phyloP scores from a whole-genome alignment of 1,140 invertebrate genomes.

The Pseudomyrmex dendroicus region DNA sequence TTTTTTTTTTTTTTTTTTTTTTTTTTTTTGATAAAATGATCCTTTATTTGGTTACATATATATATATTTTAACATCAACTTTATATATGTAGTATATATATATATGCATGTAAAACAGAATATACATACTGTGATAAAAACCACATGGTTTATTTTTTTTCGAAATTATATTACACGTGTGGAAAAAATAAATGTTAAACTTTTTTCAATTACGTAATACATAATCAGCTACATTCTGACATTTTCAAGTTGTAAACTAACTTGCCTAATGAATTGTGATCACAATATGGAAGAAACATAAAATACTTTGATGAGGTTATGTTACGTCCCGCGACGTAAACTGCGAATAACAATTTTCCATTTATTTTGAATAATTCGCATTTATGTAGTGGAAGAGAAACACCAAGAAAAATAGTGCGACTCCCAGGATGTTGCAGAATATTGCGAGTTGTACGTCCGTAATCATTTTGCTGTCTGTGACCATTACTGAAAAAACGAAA shows the following conservation, averaged over 20 bases:
- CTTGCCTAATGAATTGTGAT: neutral
- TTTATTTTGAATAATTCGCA: conserved; percentile 90
- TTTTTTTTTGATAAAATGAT: neutral
- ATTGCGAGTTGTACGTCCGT: conserved; percentile 98
- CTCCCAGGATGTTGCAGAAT: conserved; percentile 97
- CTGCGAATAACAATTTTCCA: neutral
- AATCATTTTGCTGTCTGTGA: conserved; percentile 89
- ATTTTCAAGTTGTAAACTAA: neutral
- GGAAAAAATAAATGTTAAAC: neutral
- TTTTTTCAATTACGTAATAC: neutral
- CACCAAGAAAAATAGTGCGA: conserved; percentile 96
- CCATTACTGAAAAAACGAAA: conserved; percentile 78
- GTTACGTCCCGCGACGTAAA: conserved; percentile 34
- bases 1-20: too few species aligned
- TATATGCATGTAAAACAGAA: neutral
- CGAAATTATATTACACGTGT: neutral
- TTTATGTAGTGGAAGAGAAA: conserved; percentile 99
- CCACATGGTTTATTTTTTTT: conserved; percentile 10
- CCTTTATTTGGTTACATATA: neutral
- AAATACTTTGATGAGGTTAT: conserved; percentile 1
- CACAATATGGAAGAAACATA: neutral
- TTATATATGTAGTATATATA: neutral
- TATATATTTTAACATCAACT: too few species aligned
- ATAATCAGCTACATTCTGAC: neutral
- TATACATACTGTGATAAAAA: neutral